Conservation (phyloP, 2,797 vertebrate genomes). For the Aldrovandia affinis region DNA sequence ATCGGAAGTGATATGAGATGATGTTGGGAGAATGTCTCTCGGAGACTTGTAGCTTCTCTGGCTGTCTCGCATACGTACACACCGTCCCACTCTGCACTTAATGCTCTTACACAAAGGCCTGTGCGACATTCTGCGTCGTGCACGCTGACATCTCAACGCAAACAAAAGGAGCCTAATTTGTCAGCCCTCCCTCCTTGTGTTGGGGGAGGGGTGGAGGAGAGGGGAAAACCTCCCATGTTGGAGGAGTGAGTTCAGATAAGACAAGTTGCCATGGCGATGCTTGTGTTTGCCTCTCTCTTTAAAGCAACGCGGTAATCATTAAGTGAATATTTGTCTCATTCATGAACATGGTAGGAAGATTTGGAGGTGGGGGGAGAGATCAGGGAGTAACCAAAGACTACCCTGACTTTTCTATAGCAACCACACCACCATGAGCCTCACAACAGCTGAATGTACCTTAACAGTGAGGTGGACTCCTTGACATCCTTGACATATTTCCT, state of each 20-base stretch:
- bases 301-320: slow-evolving; percentile 27
- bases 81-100: neutral
- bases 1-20: neutral
- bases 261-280: slow-evolving; percentile 20
- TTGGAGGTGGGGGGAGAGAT: slow-evolving; percentile 51
- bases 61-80: neutral
- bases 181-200: slow-evolving; percentile 22
- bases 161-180: slow-evolving; percentile 19
- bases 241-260: slow-evolving; percentile 12
- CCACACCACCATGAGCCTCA: slow-evolving; percentile 46
- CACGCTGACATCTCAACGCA: neutral
- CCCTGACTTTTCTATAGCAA: slow-evolving; percentile 54
- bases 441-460: slow-evolving; percentile 33
- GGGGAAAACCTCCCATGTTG: neutral
- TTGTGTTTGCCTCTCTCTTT: slow-evolving; percentile 25
- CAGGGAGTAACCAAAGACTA: slow-evolving; percentile 57
- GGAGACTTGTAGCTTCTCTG: neutral
- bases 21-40: neutral
- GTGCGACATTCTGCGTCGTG: neutral
- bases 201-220: neutral
- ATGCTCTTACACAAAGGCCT: slow-evolving; percentile 14
- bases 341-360: slow-evolving; percentile 40
- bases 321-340: slow-evolving; percentile 12
- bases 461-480: neutral
- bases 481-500: slow-evolving; percentile 1